Evolutionary conservation across 2,113 vertebrate species (phyloP).

Genomic region (Eonycteris spelaea): DNA sequence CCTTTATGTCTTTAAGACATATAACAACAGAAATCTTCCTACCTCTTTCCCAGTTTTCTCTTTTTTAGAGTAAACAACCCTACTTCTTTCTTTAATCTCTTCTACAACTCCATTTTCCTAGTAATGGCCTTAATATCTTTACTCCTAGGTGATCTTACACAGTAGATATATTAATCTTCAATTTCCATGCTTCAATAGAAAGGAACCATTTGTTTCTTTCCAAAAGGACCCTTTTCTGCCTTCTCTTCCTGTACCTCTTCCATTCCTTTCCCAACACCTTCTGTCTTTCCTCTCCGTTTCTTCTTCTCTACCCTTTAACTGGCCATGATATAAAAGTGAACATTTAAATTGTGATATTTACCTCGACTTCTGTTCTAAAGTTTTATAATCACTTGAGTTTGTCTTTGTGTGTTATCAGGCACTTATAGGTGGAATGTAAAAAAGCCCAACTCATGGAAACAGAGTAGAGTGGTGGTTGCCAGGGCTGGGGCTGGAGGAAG

Average conservation of each 20-base stretch:
- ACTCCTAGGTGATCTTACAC: background rate
- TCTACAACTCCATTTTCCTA: background rate
- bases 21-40: background rate
- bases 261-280: background rate
- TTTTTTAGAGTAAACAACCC: background rate
- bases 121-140: background rate
- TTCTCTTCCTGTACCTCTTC: background rate
- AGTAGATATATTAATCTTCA: constrained; percentile 1
- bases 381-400: constrained; percentile 2
- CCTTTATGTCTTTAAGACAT: background rate
- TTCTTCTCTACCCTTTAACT: background rate
- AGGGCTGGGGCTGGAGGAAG: background rate
- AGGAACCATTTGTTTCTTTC: background rate
- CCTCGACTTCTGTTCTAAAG: background rate
- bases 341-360: background rate
- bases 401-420: background rate
- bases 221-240: background rate
- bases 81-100: background rate
- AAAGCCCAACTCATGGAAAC: background rate
- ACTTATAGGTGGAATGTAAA: background rate
- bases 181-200: background rate
- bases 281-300: background rate
- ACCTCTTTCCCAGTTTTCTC: background rate
- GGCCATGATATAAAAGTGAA: background rate
- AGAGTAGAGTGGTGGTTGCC: background rate